These are phyloP conservation scores for Leptobrachium ailaonicum DNA, from an alignment of 2,113 vertebrate species.

Conservation along the genomic window DNA sequence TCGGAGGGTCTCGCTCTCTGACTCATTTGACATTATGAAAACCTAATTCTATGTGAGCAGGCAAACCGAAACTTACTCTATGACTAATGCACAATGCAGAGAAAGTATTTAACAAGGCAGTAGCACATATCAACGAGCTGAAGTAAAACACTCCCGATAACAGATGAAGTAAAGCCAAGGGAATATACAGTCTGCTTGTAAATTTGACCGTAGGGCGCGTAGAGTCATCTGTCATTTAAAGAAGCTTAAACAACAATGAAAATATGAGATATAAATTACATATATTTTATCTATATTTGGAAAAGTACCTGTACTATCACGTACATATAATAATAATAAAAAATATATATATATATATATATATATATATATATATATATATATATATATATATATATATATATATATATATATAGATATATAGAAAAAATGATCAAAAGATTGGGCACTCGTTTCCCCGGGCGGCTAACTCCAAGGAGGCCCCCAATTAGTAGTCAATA, in stretches of 20 bases:
- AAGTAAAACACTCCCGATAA: conserved; percentile 64
- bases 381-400: no score
- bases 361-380: no score
- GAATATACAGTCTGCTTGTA: conserved; percentile 54
- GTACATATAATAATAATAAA: no score
- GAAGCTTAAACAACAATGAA: conserved; percentile 27
- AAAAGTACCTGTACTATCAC: no score
- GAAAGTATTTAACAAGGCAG: conserved; percentile 62
- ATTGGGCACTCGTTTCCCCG: no score
- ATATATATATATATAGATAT: no score
- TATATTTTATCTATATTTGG: no score
- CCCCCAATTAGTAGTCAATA: no score
- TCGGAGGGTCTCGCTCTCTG: conserved; percentile 57
- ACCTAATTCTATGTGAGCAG: conserved; percentile 69
- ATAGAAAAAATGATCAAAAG: no score
- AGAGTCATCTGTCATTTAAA: conserved; percentile 4
- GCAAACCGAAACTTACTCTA: conserved; percentile 73
- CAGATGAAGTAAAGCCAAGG: conserved; percentile 63
- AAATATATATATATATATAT: no score
- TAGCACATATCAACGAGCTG: conserved; percentile 56
- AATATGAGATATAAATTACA: no score
- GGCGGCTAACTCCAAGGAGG: no score
- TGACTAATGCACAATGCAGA: conserved; percentile 71
- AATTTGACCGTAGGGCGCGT: conserved; percentile 47
- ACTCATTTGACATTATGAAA: conserved; percentile 75